A percentile compares a stretch with the other conserved stretches of the same genome.
These are phyloP conservation scores for Cryptoprocta ferox DNA, from an alignment of 2,797 vertebrate genomes.

Conservation along the genomic window DNA sequence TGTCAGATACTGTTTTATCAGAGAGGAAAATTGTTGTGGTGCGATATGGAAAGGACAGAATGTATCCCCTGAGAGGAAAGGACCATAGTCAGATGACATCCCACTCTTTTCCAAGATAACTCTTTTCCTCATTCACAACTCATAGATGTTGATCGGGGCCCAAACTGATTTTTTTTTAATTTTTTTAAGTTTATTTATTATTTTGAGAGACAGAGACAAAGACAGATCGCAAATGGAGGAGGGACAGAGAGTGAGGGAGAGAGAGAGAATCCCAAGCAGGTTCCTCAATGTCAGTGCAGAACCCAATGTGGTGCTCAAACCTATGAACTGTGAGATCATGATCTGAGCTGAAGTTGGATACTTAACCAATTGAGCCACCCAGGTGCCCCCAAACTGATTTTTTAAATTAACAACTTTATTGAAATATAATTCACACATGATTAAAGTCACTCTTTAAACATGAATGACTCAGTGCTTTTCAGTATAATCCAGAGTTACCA, in stretches of 20 bases:
- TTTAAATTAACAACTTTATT: not conserved
- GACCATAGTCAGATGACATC: not conserved
- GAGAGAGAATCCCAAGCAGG: too few relatives aligned
- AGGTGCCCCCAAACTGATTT: not conserved
- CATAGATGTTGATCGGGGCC: not conserved
- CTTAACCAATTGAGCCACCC: too few relatives aligned
- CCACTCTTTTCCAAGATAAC: not conserved
- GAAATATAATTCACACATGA: not conserved
- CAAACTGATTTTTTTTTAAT: not conserved
- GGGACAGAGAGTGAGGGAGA: too few relatives aligned
- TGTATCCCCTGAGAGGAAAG: not conserved
- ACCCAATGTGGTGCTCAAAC: too few relatives aligned
- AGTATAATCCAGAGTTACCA: not conserved
- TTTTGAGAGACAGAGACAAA: too few relatives aligned
- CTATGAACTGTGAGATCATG: too few relatives aligned
- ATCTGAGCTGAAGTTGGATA: too few relatives aligned
- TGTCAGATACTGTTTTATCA: not conserved
- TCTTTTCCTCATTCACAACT: not conserved
- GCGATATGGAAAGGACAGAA: not conserved
- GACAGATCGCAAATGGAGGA: too few relatives aligned
- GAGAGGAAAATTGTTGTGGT: not conserved
- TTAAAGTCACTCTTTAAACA: not conserved
- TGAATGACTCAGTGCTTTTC: not conserved
- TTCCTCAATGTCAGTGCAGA: too few relatives aligned
- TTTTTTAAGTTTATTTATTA: too few relatives aligned